Evolutionary conservation across 2,888 invertebrate species (phyloP).

Genomic region (Enchytraeus crypticus): DNA sequence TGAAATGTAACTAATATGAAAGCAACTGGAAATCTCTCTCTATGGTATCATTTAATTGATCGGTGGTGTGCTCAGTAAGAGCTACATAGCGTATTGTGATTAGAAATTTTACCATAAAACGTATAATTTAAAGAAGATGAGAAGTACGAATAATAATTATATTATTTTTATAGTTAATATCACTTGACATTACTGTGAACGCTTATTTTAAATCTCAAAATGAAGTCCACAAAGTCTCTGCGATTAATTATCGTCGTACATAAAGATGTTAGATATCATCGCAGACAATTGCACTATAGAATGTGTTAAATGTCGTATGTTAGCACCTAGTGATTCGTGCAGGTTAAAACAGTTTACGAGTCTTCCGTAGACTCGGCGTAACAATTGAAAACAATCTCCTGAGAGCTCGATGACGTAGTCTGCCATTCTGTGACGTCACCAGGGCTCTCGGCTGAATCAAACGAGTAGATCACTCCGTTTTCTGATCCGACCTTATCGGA

Average conservation of each 20-base stretch:
- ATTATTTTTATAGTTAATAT: no score
- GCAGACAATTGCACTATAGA: not conserved
- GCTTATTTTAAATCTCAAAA: not conserved
- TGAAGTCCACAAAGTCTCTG: not conserved
- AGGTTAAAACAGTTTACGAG: not conserved
- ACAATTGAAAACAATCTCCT: not conserved
- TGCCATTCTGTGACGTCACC: not conserved
- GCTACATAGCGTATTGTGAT: no score
- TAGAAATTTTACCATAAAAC: no score
- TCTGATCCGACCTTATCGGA: not conserved
- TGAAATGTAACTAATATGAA: no score
- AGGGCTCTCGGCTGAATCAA: not conserved
- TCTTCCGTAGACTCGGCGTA: not conserved
- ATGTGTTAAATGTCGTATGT: not conserved
- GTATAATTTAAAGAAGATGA: no score
- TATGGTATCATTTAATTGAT: no score
- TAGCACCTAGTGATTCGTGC: not conserved
- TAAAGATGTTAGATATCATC: not conserved
- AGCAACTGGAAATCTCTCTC: no score
- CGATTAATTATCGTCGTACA: no score
- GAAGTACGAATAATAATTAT: no score
- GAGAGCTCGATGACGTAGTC: not conserved
- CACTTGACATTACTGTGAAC: not conserved
- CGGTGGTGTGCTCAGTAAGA: no score
- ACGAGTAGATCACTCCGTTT: not conserved